Percentiles rank a stretch among this genome's conserved stretches.
Conservation (phyloP, 2,888 invertebrate genomes). For the Meteorus colon region DNA sequence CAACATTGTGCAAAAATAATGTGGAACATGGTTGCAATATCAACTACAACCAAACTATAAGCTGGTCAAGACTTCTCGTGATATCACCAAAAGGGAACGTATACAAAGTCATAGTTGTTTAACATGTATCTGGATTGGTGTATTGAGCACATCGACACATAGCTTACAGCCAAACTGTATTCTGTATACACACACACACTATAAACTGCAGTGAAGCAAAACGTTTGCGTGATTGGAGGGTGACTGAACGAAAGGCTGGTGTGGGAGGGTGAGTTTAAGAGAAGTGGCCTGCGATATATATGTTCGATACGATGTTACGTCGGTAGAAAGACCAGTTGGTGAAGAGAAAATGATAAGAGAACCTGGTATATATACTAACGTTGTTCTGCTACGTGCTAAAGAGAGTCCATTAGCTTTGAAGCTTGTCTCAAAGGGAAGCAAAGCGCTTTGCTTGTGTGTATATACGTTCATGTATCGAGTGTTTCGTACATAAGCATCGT, state of each 20-base stretch:
- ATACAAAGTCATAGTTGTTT: background rate
- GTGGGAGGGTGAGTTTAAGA: background rate
- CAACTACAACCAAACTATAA: no score
- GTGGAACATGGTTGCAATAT: no score
- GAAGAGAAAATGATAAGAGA: conserved; percentile 11
- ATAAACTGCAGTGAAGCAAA: background rate
- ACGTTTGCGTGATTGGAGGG: conserved; percentile 15
- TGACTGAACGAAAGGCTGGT: background rate
- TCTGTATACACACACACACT: background rate
- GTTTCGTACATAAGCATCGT: conserved; percentile 34
- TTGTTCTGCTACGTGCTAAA: conserved; percentile 46
- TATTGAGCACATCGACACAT: background rate
- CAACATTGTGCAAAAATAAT: no score
- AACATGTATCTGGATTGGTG: background rate
- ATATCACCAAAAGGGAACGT: background rate
- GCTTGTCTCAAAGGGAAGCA: conserved; percentile 69
- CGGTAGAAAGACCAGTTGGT: conserved; percentile 11
- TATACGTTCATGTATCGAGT: conserved; percentile 36
- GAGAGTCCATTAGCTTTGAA: conserved; percentile 70
- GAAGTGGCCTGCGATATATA: background rate
- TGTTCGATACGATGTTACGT: background rate
- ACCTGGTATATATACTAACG: conserved; percentile 13
- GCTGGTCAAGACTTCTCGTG: no score
- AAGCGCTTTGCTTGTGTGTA: conserved; percentile 48
- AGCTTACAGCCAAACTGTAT: background rate